Evolutionary conservation across 2,888 invertebrate genomes (phyloP).

Genomic region (Lymantria dispar): DNA sequence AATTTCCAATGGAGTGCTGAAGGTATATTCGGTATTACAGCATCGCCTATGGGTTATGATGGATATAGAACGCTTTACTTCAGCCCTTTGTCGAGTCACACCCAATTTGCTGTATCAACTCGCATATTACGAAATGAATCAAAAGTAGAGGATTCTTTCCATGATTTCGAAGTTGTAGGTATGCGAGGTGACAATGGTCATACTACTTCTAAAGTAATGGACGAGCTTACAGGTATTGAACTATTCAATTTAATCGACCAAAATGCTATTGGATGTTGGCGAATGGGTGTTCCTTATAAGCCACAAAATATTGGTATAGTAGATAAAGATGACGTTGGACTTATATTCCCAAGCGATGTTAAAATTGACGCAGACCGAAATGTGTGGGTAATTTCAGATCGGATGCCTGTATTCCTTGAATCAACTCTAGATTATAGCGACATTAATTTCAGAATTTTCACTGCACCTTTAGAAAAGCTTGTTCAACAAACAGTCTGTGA

Average conservation of each 20-base stretch:
- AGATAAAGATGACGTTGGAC: conserved; percentile 88
- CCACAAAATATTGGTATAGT: conserved; percentile 86
- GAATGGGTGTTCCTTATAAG: conserved; percentile 84
- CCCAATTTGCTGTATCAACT: conserved; percentile 91
- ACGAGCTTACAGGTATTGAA: conserved; percentile 86
- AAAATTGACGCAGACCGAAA: conserved; percentile 88
- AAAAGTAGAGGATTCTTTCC: conserved; percentile 86
- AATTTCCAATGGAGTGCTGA: conserved; percentile 94
- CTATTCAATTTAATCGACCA: conserved; percentile 90
- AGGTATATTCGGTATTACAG: conserved; percentile 90
- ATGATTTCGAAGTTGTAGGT: conserved; percentile 86
- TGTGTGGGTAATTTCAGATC: conserved; percentile 91
- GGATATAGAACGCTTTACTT: conserved; percentile 89
- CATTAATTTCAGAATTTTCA: conserved; percentile 89
- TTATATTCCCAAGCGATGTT: conserved; percentile 91
- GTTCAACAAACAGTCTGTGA: conserved; percentile 89
- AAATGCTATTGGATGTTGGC: conserved; percentile 93
- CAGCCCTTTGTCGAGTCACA: conserved; percentile 89
- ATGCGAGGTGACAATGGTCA: conserved; percentile 86
- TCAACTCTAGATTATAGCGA: conserved; percentile 87
- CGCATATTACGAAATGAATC: conserved; percentile 86
- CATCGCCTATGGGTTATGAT: conserved; percentile 85
- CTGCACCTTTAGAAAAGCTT: conserved; percentile 85
- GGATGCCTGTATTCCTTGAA: conserved; percentile 90
- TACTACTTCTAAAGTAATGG: conserved; percentile 88